A percentile compares a stretch with the other conserved stretches of the same genome.
These are phyloP conservation scores for Centropus bengalensis DNA, from an alignment of 2,113 vertebrate species.

Conservation along the genomic window DNA sequence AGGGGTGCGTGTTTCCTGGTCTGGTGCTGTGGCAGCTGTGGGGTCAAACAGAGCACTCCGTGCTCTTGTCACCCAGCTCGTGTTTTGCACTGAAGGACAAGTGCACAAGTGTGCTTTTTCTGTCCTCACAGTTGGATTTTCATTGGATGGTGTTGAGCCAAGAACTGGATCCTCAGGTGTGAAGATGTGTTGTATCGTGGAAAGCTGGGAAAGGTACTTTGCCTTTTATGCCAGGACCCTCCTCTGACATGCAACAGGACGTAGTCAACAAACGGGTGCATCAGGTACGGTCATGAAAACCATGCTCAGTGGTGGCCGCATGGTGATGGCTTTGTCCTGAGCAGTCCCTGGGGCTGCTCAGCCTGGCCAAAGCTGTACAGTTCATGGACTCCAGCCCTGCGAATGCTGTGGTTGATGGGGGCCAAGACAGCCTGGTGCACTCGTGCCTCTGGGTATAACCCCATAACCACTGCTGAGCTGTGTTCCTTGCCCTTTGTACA, in stretches of 20 bases:
- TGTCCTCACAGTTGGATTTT: not conserved
- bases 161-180: not conserved
- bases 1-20: not conserved
- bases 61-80: not conserved
- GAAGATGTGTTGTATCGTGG: not conserved
- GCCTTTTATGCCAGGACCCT: not conserved
- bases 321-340: not conserved
- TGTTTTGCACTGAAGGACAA: not conserved
- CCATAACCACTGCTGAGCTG: not conserved
- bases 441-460: not conserved
- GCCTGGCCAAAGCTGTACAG: not conserved
- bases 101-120: not conserved
- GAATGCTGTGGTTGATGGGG: not conserved
- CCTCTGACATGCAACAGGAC: not conserved
- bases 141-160: not conserved
- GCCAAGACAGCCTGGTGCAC: not conserved
- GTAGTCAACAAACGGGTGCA: not conserved
- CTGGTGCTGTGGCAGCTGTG: not conserved
- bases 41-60: rapidly evolving
- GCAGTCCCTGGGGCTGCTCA: not conserved
- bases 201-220: not conserved
- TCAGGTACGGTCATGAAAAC: not conserved
- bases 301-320: not conserved
- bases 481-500: not conserved
- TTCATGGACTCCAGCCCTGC: not conserved